Percentiles rank a stretch among this genome's conserved stretches.
phyloP scores from a whole-genome alignment of 2,888 invertebrate species.

The Luperina nickerlii region DNA sequence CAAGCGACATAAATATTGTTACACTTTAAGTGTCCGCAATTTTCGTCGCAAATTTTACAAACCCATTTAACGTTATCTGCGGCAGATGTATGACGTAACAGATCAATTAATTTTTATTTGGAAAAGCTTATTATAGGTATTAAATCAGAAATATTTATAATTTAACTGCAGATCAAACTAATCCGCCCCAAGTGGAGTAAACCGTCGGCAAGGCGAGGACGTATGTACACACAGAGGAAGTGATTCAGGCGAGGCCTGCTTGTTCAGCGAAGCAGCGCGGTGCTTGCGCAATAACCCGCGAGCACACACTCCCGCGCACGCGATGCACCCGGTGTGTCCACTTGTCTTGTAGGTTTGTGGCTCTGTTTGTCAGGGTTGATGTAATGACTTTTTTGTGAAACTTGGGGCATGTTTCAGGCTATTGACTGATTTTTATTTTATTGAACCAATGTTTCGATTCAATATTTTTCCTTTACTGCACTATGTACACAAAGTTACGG shows the following conservation, averaged over 20 bases:
- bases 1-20: no score
- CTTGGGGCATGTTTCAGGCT: neutral
- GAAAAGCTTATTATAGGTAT: neutral
- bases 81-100: neutral
- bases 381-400: neutral
- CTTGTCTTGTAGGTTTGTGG: constrained; percentile 41
- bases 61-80: no score
- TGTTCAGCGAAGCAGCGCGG: constrained; percentile 79
- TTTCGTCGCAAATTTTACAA: no score
- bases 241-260: constrained; percentile 85
- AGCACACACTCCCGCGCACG: constrained; percentile 70
- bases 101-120: neutral
- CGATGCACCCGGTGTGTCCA: constrained; percentile 70
- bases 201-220: constrained; percentile 79
- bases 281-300: constrained; percentile 80
- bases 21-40: no score
- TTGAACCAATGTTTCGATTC: neutral
- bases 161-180: neutral
- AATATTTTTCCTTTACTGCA: neutral
- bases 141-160: neutral
- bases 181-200: constrained; percentile 66
- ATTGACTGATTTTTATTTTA: neutral
- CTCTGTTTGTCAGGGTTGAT: neutral
- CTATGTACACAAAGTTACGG: no score
- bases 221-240: constrained; percentile 87